phyloP scores from a whole-genome alignment of 2,113 vertebrate genomes.

The Garra rufa region DNA sequence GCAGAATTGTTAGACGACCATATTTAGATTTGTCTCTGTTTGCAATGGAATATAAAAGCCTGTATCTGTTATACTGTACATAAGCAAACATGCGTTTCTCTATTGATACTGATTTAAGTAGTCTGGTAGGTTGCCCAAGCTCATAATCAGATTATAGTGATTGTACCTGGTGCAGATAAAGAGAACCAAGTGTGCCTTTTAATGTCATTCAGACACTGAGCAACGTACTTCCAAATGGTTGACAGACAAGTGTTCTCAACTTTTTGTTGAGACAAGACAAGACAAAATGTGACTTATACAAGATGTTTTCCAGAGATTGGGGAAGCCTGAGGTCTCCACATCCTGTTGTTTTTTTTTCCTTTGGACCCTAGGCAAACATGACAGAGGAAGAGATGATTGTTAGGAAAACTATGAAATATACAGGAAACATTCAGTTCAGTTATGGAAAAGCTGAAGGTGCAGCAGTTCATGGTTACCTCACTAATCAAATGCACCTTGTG shows the following conservation, averaged over 20 bases:
- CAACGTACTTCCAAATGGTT: slow-evolving; percentile 6
- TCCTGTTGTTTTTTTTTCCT: not conserved
- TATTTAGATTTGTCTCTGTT: not conserved
- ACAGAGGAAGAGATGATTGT: not conserved
- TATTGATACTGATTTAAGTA: slow-evolving; percentile 15
- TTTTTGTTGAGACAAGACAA: too few species aligned
- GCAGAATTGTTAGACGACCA: not conserved
- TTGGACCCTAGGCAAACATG: not conserved
- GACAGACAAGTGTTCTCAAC: not conserved
- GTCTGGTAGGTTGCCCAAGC: not conserved
- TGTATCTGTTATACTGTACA: not conserved
- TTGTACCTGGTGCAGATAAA: not conserved
- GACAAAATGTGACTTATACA: not conserved
- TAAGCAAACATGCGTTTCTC: not conserved
- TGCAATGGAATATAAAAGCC: not conserved
- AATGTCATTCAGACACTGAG: not conserved
- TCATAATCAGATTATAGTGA: slow-evolving; percentile 43
- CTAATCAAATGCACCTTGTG: not conserved
- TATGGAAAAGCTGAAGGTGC: not conserved
- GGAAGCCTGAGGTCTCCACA: not conserved
- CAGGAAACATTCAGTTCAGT: not conserved
- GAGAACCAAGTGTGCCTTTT: not conserved
- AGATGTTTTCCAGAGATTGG: not conserved
- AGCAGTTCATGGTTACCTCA: not conserved
- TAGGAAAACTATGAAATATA: not conserved